phyloP scores from a whole-genome alignment of 2,888 invertebrate species.

The Hyppa rectilinea region DNA sequence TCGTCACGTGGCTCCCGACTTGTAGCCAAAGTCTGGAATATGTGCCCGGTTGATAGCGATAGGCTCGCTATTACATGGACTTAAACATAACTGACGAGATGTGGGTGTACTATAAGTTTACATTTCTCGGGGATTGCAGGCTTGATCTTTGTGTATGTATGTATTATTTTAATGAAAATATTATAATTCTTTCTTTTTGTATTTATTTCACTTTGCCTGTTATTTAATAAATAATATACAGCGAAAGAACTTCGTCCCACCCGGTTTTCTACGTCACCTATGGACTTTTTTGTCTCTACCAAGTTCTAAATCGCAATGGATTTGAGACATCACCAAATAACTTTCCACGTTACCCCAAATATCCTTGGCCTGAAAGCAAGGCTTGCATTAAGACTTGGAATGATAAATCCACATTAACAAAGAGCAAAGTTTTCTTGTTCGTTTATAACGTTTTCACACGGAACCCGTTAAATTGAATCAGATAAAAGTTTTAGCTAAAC shows the following conservation, averaged over 20 bases:
- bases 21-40: no score
- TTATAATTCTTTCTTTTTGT: not conserved
- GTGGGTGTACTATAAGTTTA: no score
- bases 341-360: slow-evolving; percentile 15
- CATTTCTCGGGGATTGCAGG: no score
- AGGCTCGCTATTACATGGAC: no score
- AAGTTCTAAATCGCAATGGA: slow-evolving; percentile 18
- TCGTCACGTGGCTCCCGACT: no score
- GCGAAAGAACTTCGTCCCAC: not conserved
- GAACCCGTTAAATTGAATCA: slow-evolving; percentile 59
- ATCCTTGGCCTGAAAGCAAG: slow-evolving; percentile 23
- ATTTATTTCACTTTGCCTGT: not conserved
- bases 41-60: no score
- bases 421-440: slow-evolving; percentile 55
- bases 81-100: no score
- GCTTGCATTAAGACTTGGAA: slow-evolving; percentile 38
- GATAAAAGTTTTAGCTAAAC: slow-evolving; percentile 60
- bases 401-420: slow-evolving; percentile 59
- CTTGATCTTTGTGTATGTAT: no score
- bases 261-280: not conserved
- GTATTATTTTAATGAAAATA: no score
- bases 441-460: slow-evolving; percentile 61
- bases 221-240: not conserved
- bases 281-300: not conserved
- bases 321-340: slow-evolving; percentile 20